Evolutionary conservation across 2,797 vertebrate species (phyloP), one percentile per base, ranked within the genome.

Genomic region (Acipenser oxyrinchus): DNA sequence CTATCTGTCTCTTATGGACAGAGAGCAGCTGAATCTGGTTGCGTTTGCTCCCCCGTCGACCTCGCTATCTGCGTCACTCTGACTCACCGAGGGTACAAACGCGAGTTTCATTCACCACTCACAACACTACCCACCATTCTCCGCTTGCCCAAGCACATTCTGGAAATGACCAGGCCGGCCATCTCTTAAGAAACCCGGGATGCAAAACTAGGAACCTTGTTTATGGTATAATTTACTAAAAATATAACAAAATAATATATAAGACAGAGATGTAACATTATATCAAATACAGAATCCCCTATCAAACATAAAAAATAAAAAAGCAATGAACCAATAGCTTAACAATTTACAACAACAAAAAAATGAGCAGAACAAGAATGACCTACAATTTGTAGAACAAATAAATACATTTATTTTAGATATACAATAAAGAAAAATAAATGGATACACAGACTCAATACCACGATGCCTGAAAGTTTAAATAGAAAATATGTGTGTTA

Each of bases 61-160:
- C 70, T 75, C 68, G 63, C 58, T 68, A 75, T 68, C 12, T 76
- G 71, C 80, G 80, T 80, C 80, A 80, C 68, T 63, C 60, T 76
- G 78, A 80, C 71, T 79, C 76, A 78, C 37, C 48, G 65, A 50
- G 71, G 73, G 69, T 37, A 5, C 37, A 37, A 37, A 37, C 4
- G 37, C 5, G 37, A 37, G 2, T 37, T 37, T 37, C 37, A 37
- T 37, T 37, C 37, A 72, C 73, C 69, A 68, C n/a, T 59, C 66
- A 65, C 49, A 51, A 66, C 15, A 6, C 69, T 72, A 72, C 69
- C 74, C 70, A 73, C 59, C 51, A 3, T 4, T 37, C 37, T 37
- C 70, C 12, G 48, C 58, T 74, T 73, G 73, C 69, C 73, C 6
- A 11, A n/a, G 55, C 55, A 58, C 55, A 11, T 58, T 58, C 55